Evolutionary conservation across 2,797 vertebrate genomes (phyloP).

Genomic region (Syndactyla subalaris): DNA sequence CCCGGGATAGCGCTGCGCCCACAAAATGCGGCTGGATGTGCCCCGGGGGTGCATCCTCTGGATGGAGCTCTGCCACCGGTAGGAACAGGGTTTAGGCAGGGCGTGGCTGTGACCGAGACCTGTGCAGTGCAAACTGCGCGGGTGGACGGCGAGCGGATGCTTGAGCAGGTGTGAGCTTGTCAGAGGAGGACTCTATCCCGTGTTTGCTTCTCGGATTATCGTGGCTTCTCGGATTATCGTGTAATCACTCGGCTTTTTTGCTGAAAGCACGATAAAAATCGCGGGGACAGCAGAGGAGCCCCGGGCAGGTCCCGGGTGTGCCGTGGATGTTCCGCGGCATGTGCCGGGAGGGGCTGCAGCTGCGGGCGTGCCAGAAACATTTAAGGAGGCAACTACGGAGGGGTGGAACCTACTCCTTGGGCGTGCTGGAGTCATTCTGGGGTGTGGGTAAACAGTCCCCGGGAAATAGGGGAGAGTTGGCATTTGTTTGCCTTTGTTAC

Average conservation of each 20-base stretch:
- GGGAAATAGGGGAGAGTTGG: not conserved
- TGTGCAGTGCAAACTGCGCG: not conserved
- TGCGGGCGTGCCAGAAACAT: not conserved
- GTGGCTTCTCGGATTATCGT: no score
- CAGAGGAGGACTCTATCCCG: accelerated
- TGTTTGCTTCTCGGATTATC: no score
- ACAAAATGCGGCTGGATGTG: no score
- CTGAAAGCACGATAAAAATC: not conserved
- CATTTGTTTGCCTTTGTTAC: not conserved
- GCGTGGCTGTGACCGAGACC: not conserved
- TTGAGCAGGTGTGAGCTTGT: no score
- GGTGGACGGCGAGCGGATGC: no score
- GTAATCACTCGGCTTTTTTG: not conserved
- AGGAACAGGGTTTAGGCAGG: not conserved
- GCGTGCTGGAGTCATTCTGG: not conserved
- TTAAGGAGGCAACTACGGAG: accelerated
- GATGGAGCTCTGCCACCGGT: not conserved
- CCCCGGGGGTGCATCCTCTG: not conserved
- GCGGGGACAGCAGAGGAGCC: not conserved
- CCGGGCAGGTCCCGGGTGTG: not conserved
- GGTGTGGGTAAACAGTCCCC: not conserved
- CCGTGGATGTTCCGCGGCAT: not conserved
- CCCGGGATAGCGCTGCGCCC: not conserved
- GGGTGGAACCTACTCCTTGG: not conserved
- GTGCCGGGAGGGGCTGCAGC: not conserved